Evolutionary conservation across 2,113 vertebrate species (phyloP).

Genomic region (Thermophis baileyi): DNA sequence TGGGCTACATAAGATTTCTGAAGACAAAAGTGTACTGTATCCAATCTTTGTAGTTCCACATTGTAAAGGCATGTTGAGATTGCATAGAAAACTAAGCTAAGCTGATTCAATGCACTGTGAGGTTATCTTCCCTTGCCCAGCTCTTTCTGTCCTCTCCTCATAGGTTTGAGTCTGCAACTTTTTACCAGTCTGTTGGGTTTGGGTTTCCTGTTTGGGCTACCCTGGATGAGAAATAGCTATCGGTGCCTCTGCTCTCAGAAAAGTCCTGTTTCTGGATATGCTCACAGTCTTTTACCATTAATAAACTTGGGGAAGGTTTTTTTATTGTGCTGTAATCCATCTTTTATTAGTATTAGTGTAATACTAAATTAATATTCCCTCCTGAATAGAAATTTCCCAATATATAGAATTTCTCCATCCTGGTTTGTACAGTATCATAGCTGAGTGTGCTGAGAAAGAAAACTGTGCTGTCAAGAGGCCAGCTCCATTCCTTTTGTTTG

Average conservation of each 20-base stretch:
- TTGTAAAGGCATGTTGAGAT: neutral
- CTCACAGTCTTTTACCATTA: neutral
- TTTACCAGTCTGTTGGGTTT: neutral
- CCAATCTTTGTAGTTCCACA: slow-evolving; percentile 18
- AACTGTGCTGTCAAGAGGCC: neutral
- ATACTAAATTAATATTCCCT: neutral
- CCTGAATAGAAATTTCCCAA: neutral
- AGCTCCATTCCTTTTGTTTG: neutral
- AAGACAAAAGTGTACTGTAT: slow-evolving; percentile 30
- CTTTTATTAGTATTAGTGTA: neutral
- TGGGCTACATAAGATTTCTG: neutral
- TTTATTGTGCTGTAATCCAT: neutral
- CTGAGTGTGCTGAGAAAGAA: neutral
- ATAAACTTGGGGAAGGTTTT: neutral
- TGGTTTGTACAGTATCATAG: neutral
- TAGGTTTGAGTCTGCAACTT: neutral
- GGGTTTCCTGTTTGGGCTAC: neutral
- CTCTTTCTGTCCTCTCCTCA: neutral
- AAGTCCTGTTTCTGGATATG: neutral
- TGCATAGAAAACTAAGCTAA: neutral
- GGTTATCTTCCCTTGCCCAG: neutral
- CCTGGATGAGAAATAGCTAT: neutral
- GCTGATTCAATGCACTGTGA: neutral
- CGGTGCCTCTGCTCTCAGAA: neutral
- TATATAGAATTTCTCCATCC: neutral